Conservation (phyloP, 2,797 vertebrate genomes). For the Xenops minutus region DNA sequence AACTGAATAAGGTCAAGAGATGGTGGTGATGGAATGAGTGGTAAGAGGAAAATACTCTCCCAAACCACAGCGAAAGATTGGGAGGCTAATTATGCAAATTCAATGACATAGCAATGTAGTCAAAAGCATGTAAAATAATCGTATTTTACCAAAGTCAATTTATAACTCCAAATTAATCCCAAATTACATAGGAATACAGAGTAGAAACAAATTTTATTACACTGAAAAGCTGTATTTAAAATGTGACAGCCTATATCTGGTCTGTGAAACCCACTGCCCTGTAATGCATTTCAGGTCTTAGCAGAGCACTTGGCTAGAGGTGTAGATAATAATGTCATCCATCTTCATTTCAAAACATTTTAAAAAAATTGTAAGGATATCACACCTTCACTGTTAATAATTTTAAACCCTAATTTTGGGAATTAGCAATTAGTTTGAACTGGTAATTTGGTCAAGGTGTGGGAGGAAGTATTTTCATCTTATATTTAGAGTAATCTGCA, state of each 20-base stretch:
- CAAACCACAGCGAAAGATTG: background rate
- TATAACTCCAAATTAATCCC: background rate
- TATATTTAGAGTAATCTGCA: background rate
- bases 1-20: background rate
- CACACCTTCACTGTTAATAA: background rate
- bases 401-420: background rate
- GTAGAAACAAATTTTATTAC: background rate
- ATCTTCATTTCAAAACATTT: background rate
- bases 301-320: background rate
- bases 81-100: background rate
- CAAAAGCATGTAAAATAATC: background rate
- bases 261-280: background rate
- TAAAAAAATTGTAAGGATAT: background rate
- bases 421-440: background rate
- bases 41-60: background rate
- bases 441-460: background rate
- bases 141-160: background rate
- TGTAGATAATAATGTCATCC: background rate
- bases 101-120: background rate
- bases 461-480: background rate
- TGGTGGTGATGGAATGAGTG: background rate
- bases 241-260: background rate
- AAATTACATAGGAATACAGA: background rate
- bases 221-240: background rate
- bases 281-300: background rate